Base-by-base conservation (phyloP, 2,797 vertebrate genomes). In the Pangasius djambal region DNA sequence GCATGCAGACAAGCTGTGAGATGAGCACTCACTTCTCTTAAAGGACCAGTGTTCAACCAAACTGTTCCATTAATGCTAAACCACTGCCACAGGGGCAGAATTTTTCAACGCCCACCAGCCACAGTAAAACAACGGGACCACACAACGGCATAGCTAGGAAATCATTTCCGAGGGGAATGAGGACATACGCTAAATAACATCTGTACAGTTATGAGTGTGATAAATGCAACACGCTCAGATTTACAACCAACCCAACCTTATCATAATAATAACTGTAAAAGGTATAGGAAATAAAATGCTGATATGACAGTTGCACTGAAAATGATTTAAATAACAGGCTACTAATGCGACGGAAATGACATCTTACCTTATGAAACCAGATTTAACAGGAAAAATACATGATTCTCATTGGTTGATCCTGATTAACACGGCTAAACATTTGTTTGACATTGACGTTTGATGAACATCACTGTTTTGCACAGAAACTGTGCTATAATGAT, bases 1-100 rank as follows among this genome's bases (percentile, higher is more conserved):
- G 52, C 50, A 31, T 85, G 86, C 65, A 48, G 37, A 31, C 61
- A 85, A 65, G 79, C 83, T 79, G 48, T 83, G 75, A 88, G 59
- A 88, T 13, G 18, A 87, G 75, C 63, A 82, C 55, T 50, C 52
- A 0, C 9, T 20, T 40, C 79, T 59, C 55, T 61, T 82, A 82
- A 57, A 44, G 37, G 37, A 65, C 9, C 77, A 18, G 10, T 34
- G 12, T 28, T 44, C 0, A 44, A 61, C 40, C 18, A 50, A 65
- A 78, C 57, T 63, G 57, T 28, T 65, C 40, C 34, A 8, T 95
- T 95, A 95, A 94, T 88, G 95, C 95, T 96, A 93, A 85, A 88
- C 94, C 93, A 95, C 96, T 96, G 95, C 95, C 95, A 93, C 88
- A 89, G 91, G 89, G 89, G 89, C 74, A 57, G 74, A 75, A 59